Base-by-base conservation (phyloP, 2,797 vertebrate species). In the Peromyscus nudipes region DNA sequence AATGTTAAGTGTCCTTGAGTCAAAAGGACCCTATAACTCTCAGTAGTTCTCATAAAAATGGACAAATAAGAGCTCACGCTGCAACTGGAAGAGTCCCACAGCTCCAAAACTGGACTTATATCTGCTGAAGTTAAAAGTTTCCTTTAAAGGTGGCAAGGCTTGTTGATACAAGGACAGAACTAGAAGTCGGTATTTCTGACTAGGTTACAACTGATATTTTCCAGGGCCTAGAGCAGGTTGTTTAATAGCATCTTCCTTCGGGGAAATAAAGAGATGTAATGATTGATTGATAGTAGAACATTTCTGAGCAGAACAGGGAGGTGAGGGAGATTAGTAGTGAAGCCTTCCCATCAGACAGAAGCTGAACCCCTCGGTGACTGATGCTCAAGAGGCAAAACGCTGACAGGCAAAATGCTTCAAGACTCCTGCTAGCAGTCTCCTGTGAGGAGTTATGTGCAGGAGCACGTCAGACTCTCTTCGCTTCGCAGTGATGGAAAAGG, bases 331-430 rank as follows among this genome's bases (percentile, higher is more conserved):
- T 95, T 95, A 88, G 86, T 52, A 67, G 82, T 75, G 62, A 97
- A 98, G 97, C 89, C 93, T 96, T 96, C 25, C 29, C 64, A 64
- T 91, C 73, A 98, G 85, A 95, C 43, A 77, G 89, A 92, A 97
- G 86, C 96, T 93, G 83, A 98, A 96, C 88, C 83, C 23, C 37
- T 52, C 17, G 25, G 57, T 94, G 97, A 97, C 92, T 97, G 96
- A 98, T 86, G 83, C 64, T 79, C 82, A 55, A 94, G 89, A 95
- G 87, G 79, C 89, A 87, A 95, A 91, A 46, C 34, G 60, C n/a
- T 95, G 96, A 95, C 95, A 91, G 71, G 79, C 23, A 86, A 87
- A 96, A 46, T 67, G 79, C 46, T 84, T 84, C 40, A 57, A 83
- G 94, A 65, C 62, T 96, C 0, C 2, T 91, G 89, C 0, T 0